Conservation (phyloP, 92 coral and sea anemone genomes). For the Heliopora coerulea region DNA sequence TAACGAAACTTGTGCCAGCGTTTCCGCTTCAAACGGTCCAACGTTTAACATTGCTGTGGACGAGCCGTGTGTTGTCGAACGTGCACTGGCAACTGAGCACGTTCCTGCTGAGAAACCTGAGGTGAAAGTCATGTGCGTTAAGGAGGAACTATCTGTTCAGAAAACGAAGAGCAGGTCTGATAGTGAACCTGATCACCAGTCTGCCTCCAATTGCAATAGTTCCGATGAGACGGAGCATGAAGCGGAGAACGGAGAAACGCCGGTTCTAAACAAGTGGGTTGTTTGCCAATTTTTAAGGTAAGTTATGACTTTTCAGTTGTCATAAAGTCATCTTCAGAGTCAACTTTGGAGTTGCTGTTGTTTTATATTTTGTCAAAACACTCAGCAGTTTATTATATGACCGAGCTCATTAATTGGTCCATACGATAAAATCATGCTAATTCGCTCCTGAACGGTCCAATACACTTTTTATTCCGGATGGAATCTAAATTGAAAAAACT, state of each 20-base stretch:
- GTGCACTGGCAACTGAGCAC: not conserved
- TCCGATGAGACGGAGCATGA: not conserved
- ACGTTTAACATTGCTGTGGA: slow-evolving; percentile 1
- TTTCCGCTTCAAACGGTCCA: slow-evolving; percentile 1
- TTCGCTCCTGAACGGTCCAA: too few relatives aligned
- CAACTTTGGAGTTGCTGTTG: too few relatives aligned
- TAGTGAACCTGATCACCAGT: slow-evolving; percentile 22
- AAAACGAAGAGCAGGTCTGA: slow-evolving; percentile 37
- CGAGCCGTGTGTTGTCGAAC: slow-evolving; percentile 20
- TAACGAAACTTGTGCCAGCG: slow-evolving; percentile 5
- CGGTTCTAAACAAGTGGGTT: not conserved
- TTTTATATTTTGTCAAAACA: too few relatives aligned
- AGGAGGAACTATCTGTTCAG: slow-evolving; percentile 19
- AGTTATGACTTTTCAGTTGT: too few relatives aligned
- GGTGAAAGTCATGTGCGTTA: slow-evolving; percentile 9
- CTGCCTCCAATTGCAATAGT: slow-evolving; percentile 20
- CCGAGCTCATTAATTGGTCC: too few relatives aligned
- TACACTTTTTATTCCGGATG: too few relatives aligned
- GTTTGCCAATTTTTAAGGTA: slow-evolving; percentile 26
- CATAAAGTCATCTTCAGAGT: too few relatives aligned
- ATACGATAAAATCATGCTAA: too few relatives aligned
- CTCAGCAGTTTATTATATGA: too few relatives aligned
- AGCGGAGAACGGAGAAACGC: not conserved
- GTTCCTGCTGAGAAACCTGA: slow-evolving; percentile 4
- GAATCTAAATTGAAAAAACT: too few relatives aligned